phyloP scores from a whole-genome alignment of 2,888 invertebrate species.

The Calameuta idolon region DNA sequence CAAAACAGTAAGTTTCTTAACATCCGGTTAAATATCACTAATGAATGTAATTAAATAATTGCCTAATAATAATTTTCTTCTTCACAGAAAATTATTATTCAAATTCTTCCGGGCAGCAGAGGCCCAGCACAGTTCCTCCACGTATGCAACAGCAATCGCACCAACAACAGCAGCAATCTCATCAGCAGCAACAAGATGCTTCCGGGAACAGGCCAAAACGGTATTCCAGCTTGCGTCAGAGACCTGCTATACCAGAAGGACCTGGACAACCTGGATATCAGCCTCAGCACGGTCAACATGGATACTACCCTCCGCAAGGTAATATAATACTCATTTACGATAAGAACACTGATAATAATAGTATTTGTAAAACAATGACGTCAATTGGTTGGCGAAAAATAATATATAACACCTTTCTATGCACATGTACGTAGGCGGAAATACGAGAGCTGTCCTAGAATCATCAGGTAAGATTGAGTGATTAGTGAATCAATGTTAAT shows the following conservation, averaged over 20 bases:
- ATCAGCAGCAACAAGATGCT: slow-evolving; percentile 54
- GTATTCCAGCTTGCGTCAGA: slow-evolving; percentile 76
- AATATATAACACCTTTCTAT: slow-evolving; percentile 34
- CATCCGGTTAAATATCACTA: background rate
- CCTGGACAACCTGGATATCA: slow-evolving; percentile 55
- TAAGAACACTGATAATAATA: background rate
- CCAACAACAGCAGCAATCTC: slow-evolving; percentile 63
- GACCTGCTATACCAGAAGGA: slow-evolving; percentile 64
- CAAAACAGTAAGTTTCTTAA: slow-evolving; percentile 53
- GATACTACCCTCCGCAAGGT: slow-evolving; percentile 64
- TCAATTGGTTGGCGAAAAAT: background rate
- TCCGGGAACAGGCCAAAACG: slow-evolving; percentile 72
- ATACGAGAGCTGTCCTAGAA: slow-evolving; percentile 63
- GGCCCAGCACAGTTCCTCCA: slow-evolving; percentile 55
- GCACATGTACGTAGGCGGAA: slow-evolving; percentile 60
- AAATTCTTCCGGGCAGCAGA: slow-evolving; percentile 58
- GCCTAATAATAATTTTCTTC: background rate
- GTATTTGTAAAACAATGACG: background rate
- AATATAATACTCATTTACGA: slow-evolving; percentile 17
- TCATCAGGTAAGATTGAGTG: slow-evolving; percentile 58
- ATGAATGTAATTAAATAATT: background rate
- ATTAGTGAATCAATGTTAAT: slow-evolving; percentile 3
- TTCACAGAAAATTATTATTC: slow-evolving; percentile 59
- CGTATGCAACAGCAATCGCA: slow-evolving; percentile 63
- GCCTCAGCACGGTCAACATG: slow-evolving; percentile 50